phyloP scores from a whole-genome alignment of 2,888 invertebrate genomes.

The Clusia tigrina region DNA sequence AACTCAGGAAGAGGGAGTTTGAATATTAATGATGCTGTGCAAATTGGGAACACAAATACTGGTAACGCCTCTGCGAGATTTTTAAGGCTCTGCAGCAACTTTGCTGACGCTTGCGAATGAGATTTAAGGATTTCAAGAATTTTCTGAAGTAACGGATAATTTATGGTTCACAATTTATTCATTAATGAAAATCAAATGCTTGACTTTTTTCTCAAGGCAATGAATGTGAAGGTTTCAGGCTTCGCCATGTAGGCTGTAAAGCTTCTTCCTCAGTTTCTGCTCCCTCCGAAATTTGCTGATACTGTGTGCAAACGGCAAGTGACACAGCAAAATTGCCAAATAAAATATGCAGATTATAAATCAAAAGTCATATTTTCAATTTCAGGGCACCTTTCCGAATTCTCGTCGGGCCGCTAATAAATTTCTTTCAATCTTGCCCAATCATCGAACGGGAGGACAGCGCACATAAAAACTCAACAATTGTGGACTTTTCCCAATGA shows the following conservation, averaged over 20 bases:
- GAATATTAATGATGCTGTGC: no score
- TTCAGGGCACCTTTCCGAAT: not conserved
- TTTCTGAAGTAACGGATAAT: conserved; percentile 10
- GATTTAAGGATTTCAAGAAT: conserved; percentile 5
- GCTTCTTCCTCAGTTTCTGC: no score
- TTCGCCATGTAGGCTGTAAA: no score
- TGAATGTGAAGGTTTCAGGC: no score
- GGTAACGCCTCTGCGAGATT: no score
- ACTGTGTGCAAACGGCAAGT: not conserved
- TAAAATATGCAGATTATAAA: not conserved
- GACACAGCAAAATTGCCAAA: not conserved
- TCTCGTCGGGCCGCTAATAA: not conserved
- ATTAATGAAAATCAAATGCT: conserved; percentile 10
- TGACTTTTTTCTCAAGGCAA: no score
- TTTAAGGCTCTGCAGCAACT: not conserved
- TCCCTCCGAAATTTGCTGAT: no score
- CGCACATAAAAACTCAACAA: not conserved
- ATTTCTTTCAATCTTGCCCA: conserved; percentile 3
- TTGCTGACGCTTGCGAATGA: not conserved
- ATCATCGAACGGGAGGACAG: conserved; percentile 5
- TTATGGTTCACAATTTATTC: conserved; percentile 18
- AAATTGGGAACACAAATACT: no score
- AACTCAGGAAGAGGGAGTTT: no score
- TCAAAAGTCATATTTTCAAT: conserved; percentile 16
- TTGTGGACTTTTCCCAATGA: conserved; percentile 18